phyloP scores from a whole-genome alignment of 2,797 vertebrate species.

The Arnoldichthys spilopterus region DNA sequence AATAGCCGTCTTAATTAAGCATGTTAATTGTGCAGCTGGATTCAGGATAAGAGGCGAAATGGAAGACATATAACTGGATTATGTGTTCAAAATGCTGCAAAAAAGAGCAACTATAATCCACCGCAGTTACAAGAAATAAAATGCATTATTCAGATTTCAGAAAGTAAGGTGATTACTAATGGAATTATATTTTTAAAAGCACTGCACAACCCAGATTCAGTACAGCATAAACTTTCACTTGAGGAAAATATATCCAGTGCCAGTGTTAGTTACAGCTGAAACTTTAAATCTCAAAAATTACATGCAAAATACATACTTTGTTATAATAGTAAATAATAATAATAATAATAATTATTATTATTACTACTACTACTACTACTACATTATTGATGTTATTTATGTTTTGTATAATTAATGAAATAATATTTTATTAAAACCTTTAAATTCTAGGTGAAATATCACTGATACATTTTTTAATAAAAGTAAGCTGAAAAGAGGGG shows the following conservation, averaged over 20 bases:
- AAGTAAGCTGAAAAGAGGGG: no score
- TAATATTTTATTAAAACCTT: no score
- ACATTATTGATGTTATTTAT: no score
- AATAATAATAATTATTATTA: no score
- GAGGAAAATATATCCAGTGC: not conserved
- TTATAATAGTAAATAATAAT: no score
- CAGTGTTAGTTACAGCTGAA: not conserved
- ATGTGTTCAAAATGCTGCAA: not conserved
- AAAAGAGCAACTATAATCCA: not conserved
- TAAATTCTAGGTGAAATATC: no score
- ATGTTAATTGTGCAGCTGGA: slow-evolving; percentile 22
- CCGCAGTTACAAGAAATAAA: not conserved
- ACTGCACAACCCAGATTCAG: not conserved
- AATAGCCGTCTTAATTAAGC: slow-evolving; percentile 18
- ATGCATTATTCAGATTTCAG: not conserved
- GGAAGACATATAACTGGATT: not conserved
- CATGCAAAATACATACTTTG: no score
- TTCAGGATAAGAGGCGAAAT: not conserved
- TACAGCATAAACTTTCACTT: no score
- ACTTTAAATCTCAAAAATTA: not conserved
- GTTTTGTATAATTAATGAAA: no score
- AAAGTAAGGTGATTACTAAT: not conserved
- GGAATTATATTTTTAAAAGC: not conserved
- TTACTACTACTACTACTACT: no score
- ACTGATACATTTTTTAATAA: no score